Evolutionary conservation across 2,888 invertebrate genomes (phyloP).

Genomic region (Ochropleura plecta): DNA sequence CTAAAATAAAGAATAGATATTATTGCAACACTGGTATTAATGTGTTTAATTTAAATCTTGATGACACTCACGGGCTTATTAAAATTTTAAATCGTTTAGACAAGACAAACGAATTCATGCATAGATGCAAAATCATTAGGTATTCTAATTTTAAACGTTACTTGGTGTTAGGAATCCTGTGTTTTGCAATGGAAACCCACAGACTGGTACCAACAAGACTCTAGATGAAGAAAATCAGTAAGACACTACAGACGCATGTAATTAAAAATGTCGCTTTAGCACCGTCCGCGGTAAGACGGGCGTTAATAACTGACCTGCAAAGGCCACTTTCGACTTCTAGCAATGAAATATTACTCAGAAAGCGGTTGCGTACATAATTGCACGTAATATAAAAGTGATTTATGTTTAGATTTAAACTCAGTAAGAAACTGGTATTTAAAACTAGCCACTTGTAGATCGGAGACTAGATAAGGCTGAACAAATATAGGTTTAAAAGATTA

Average conservation of each 20-base stretch:
- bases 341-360: slow-evolving; percentile 70
- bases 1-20: slow-evolving; percentile 23
- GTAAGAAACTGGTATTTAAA: slow-evolving; percentile 67
- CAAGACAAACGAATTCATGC: background rate
- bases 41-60: slow-evolving; percentile 30
- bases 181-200: slow-evolving; percentile 5
- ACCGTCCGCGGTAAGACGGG: slow-evolving; percentile 20
- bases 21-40: slow-evolving; percentile 21
- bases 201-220: background rate
- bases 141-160: background rate
- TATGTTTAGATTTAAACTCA: slow-evolving; percentile 69
- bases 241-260: slow-evolving; percentile 15
- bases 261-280: slow-evolving; percentile 32
- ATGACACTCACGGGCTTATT: slow-evolving; percentile 10
- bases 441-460: slow-evolving; percentile 57
- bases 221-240: slow-evolving; percentile 41
- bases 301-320: slow-evolving; percentile 43
- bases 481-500: slow-evolving; percentile 53
- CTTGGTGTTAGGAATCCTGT: background rate
- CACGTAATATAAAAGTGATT: slow-evolving; percentile 71
- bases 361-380: slow-evolving; percentile 66
- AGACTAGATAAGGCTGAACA: slow-evolving; percentile 57
- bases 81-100: slow-evolving; percentile 11
- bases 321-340: slow-evolving; percentile 64
- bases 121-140: background rate